Conservation (phyloP, 1,140 invertebrate species). For the Drosophila virilis region DNA sequence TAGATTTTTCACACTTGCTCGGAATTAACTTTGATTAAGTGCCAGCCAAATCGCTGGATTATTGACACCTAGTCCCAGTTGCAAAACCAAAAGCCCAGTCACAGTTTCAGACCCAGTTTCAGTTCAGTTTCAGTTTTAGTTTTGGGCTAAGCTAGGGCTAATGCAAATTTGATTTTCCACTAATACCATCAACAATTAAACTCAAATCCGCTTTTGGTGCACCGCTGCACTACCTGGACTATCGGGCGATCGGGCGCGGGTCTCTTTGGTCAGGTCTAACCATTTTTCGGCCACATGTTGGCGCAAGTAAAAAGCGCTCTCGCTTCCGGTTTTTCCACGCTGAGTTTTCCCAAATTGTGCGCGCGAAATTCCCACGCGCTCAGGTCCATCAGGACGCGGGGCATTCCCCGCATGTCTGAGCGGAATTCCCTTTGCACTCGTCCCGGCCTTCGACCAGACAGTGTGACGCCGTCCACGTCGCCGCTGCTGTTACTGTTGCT, state of each 20-base stretch:
- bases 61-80: conserved; percentile 66
- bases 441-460: conserved; percentile 54
- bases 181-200: conserved; percentile 83
- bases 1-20: conserved; percentile 27
- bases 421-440: conserved; percentile 68
- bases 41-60: conserved; percentile 70
- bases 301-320: conserved; percentile 60
- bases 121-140: neutral
- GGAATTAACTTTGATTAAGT: conserved; percentile 81
- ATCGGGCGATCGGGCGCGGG: neutral
- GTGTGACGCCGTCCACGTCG: conserved; percentile 63
- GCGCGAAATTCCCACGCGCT: conserved; percentile 71
- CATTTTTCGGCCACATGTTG: conserved; percentile 68
- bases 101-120: neutral
- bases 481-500: neutral
- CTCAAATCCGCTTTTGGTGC: conserved; percentile 23
- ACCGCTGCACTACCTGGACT: conserved; percentile 46
- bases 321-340: conserved; percentile 76
- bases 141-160: conserved; percentile 23
- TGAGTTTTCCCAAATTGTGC: conserved; percentile 62
- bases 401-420: conserved; percentile 62
- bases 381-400: conserved; percentile 37
- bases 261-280: neutral
- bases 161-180: conserved; percentile 78
- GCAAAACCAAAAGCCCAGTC: neutral